Evolutionary conservation across 2,113 vertebrate species (phyloP).

Genomic region (Tetraodon nigroviridis): DNA sequence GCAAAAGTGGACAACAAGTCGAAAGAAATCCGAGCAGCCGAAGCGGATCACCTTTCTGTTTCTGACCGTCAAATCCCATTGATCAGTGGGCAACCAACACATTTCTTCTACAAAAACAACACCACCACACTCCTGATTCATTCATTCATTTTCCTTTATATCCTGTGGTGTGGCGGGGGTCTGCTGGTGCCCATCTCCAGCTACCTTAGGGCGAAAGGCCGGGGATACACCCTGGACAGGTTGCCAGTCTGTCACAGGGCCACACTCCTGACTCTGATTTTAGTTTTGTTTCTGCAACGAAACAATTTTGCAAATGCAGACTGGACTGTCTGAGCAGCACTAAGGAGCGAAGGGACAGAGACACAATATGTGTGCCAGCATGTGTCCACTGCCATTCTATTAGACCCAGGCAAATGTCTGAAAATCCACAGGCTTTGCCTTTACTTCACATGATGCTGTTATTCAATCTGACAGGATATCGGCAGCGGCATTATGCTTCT

Average conservation of each 20-base stretch:
- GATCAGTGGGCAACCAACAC: too few relatives aligned
- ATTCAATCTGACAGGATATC: slow-evolving; percentile 57
- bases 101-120: background rate
- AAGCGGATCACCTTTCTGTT: slow-evolving; percentile 7
- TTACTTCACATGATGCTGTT: slow-evolving; percentile 41
- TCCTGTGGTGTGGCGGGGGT: too few relatives aligned
- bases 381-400: slow-evolving; percentile 23
- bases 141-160: too few relatives aligned
- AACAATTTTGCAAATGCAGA: background rate
- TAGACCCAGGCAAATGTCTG: slow-evolving; percentile 51
- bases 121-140: background rate
- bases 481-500: slow-evolving; percentile 52
- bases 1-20: background rate
- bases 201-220: too few relatives aligned
- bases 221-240: too few relatives aligned
- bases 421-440: slow-evolving; percentile 35
- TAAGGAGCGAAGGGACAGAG: background rate
- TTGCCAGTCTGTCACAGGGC: too few relatives aligned
- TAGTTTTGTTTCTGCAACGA: background rate
- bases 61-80: slow-evolving; percentile 2
- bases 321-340: background rate
- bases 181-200: too few relatives aligned
- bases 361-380: background rate
- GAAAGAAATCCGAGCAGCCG: background rate
- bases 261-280: background rate